A percentile compares a stretch with the other conserved stretches of the same genome.
These are phyloP conservation scores for Caenorhabditis macrosperma DNA, from an alignment of 2,888 invertebrate species.

Conservation along the genomic window DNA sequence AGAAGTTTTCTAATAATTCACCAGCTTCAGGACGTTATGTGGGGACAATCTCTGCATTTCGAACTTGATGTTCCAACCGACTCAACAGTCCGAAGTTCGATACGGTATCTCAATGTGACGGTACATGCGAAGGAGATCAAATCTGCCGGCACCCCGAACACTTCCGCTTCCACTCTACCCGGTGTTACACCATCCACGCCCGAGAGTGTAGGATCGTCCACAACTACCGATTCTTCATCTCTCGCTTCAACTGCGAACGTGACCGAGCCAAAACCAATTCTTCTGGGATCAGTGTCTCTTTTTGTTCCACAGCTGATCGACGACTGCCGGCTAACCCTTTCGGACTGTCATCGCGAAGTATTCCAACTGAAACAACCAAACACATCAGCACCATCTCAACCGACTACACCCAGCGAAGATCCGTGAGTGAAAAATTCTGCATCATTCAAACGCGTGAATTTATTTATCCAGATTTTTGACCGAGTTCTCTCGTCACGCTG, in stretches of 20 bases:
- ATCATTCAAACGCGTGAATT: not conserved
- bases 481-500: conserved; percentile 84
- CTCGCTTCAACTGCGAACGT: not conserved
- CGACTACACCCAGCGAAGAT: conserved; percentile 1
- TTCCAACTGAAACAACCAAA: conserved; percentile 74
- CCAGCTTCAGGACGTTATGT: conserved; percentile 70
- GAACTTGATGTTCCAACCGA: conserved; percentile 40
- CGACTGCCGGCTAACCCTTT: conserved; percentile 76
- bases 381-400: conserved; percentile 25
- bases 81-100: not conserved
- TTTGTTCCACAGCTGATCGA: conserved; percentile 77
- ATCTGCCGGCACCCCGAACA: conserved; percentile 26
- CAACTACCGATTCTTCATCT: conserved; percentile 11
- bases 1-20: not conserved
- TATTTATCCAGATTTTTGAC: conserved; percentile 20
- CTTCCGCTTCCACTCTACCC: conserved; percentile 20
- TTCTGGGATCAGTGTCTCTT: conserved; percentile 71
- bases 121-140: conserved; percentile 67
- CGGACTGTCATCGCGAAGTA: conserved; percentile 77
- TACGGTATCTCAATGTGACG: conserved; percentile 73
- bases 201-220: conserved; percentile 28
- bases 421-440: conserved; percentile 22
- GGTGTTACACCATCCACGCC: conserved; percentile 29
- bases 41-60: conserved; percentile 78
- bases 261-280: conserved; percentile 55